Evolutionary conservation across 2,888 invertebrate genomes (phyloP).

Genomic region (Protophormia terraenovae): DNA sequence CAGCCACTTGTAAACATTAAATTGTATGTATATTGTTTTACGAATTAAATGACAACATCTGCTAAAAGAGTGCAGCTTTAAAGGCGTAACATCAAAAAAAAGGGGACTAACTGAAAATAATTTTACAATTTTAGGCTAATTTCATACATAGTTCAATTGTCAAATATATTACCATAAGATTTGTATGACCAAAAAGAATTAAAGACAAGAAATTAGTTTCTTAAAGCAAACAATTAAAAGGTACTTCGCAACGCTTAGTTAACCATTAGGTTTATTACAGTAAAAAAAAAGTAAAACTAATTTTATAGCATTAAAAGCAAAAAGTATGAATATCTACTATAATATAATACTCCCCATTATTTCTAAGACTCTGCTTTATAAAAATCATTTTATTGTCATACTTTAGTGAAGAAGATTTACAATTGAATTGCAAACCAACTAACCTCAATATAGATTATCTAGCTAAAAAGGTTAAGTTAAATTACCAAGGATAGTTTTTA

Average conservation of each 20-base stretch:
- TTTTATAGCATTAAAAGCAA: too few species aligned
- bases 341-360: neutral
- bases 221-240: too few species aligned
- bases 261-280: too few species aligned
- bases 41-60: constrained; percentile 12
- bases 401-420: constrained; percentile 15
- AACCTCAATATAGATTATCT: constrained; percentile 27
- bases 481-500: constrained; percentile 1
- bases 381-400: constrained; percentile 15
- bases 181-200: too few species aligned
- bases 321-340: too few species aligned
- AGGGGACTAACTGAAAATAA: neutral
- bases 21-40: constrained; percentile 6
- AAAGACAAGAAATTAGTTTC: too few species aligned
- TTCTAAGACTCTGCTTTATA: neutral
- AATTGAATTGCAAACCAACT: constrained; percentile 31
- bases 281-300: too few species aligned
- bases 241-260: too few species aligned
- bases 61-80: constrained; percentile 12
- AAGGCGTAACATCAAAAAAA: neutral
- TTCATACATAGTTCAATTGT: neutral
- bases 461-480: constrained; percentile 48
- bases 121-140: neutral
- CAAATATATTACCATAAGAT: too few species aligned
- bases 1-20: constrained; percentile 44